These are phyloP conservation scores for Pegea sp. DNA, from an alignment of 23 tunicate genomes.

Conservation along the genomic window DNA sequence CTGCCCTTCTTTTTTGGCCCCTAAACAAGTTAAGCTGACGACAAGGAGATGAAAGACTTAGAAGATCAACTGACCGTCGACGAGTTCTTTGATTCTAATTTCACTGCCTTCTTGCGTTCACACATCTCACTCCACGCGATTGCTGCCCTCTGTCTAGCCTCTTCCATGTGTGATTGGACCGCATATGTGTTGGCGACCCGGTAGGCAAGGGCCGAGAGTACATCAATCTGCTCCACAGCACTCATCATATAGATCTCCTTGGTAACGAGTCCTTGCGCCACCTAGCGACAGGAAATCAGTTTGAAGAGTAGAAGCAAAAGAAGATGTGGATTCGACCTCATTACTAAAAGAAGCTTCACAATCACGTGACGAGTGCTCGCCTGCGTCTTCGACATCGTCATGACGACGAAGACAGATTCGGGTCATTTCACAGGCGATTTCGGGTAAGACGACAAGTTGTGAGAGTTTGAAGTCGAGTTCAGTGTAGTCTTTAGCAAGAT, in stretches of 20 bases:
- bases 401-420: constrained; percentile 42
- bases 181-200: constrained; percentile 58
- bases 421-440: constrained; percentile 32
- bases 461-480: constrained; percentile 33
- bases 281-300: too few relatives aligned
- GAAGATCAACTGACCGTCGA: too few relatives aligned
- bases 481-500: constrained; percentile 43
- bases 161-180: constrained; percentile 31
- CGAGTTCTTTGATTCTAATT: too few relatives aligned
- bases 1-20: too few relatives aligned
- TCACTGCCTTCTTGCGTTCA: constrained; percentile 17
- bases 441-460: constrained; percentile 30
- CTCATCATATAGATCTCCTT: constrained; percentile 39
- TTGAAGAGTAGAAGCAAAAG: too few relatives aligned
- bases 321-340: too few relatives aligned
- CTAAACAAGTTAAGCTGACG: too few relatives aligned
- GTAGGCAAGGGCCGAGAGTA: constrained; percentile 36
- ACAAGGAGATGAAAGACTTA: too few relatives aligned
- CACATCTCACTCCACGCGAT: constrained; percentile 16
- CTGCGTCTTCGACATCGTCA: constrained; percentile 49
- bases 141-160: constrained; percentile 16
- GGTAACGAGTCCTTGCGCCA: too few relatives aligned
- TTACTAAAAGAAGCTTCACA: too few relatives aligned
- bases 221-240: constrained; percentile 38
- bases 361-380: too few relatives aligned